phyloP scores from a whole-genome alignment of 2,888 invertebrate species.

The Agrotis clavis region DNA sequence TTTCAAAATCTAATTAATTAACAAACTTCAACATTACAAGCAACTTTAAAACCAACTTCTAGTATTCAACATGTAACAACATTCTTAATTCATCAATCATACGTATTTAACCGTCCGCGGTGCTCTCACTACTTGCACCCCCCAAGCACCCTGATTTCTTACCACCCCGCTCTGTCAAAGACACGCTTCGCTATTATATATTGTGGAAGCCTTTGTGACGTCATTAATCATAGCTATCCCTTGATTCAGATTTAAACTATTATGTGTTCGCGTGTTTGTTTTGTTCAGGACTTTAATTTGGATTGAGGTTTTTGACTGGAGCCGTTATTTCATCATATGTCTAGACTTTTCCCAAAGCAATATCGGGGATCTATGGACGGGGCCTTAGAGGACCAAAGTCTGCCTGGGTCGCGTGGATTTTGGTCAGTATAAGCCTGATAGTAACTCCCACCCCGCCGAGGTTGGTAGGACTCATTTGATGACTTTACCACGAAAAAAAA shows the following conservation, averaged over 20 bases:
- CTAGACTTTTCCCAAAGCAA: not conserved
- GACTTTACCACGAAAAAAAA: not conserved
- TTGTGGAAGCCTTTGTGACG: slow-evolving; percentile 84
- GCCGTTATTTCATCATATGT: not conserved
- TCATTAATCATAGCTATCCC: slow-evolving; percentile 83
- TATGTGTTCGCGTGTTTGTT: slow-evolving; percentile 41
- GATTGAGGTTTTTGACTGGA: not conserved
- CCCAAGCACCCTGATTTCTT: slow-evolving; percentile 63
- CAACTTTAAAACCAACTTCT: not conserved
- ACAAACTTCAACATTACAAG: not conserved
- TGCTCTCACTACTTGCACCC: slow-evolving; percentile 61
- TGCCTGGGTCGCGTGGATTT: too few relatives aligned
- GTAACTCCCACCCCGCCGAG: too few relatives aligned
- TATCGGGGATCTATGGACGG: too few relatives aligned
- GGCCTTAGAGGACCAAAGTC: too few relatives aligned
- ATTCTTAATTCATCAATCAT: slow-evolving; percentile 23
- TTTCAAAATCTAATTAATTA: slow-evolving; percentile 2
- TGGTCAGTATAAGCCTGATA: too few relatives aligned
- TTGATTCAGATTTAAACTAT: slow-evolving; percentile 84
- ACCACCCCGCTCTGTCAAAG: slow-evolving; percentile 80
- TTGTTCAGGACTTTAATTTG: slow-evolving; percentile 8
- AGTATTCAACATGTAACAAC: not conserved
- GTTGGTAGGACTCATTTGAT: not conserved
- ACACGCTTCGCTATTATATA: slow-evolving; percentile 82
- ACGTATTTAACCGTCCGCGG: not conserved